Evolutionary conservation across 2,888 invertebrate genomes (phyloP).

Genomic region (Caenorhabditis sp.): DNA sequence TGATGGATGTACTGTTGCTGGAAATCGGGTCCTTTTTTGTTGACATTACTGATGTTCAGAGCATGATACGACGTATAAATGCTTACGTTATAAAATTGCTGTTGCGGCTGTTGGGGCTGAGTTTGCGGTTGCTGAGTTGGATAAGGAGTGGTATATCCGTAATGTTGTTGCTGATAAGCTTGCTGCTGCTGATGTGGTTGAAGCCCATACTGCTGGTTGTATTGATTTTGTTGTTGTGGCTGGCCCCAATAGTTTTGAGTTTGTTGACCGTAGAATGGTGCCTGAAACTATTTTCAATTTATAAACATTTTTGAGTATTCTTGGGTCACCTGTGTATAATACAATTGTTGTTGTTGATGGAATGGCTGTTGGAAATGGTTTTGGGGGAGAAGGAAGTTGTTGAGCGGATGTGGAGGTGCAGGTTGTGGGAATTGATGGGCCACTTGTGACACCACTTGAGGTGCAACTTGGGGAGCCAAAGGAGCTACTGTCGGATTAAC

Average conservation of each 20-base stretch:
- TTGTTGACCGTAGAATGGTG: slow-evolving; percentile 51
- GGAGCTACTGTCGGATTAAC: slow-evolving; percentile 11
- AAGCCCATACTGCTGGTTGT: background rate
- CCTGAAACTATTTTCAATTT: slow-evolving; percentile 8
- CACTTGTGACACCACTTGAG: slow-evolving; percentile 28
- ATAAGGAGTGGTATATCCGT: slow-evolving; percentile 3
- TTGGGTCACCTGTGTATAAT: slow-evolving; percentile 34
- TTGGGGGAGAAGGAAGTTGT: slow-evolving; percentile 29
- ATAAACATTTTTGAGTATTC: background rate
- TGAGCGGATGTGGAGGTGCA: slow-evolving; percentile 28
- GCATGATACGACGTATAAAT: background rate
- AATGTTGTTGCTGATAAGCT: slow-evolving; percentile 17
- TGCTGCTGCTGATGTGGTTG: slow-evolving; percentile 24
- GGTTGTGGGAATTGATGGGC: slow-evolving; percentile 15
- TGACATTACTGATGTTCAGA: too few species aligned
- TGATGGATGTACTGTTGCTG: slow-evolving; percentile 20
- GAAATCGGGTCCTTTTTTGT: background rate
- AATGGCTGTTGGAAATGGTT: slow-evolving; percentile 29
- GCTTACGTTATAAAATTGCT: background rate
- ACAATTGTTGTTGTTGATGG: slow-evolving; percentile 34
- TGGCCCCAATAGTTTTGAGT: slow-evolving; percentile 57
- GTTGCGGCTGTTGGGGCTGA: background rate
- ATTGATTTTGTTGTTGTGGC: slow-evolving; percentile 28
- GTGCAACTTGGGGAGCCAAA: slow-evolving; percentile 3
- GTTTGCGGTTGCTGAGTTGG: slow-evolving; percentile 19